Evolutionary conservation across 2,113 vertebrate species (phyloP).

Genomic region (Thymallus thymallus): DNA sequence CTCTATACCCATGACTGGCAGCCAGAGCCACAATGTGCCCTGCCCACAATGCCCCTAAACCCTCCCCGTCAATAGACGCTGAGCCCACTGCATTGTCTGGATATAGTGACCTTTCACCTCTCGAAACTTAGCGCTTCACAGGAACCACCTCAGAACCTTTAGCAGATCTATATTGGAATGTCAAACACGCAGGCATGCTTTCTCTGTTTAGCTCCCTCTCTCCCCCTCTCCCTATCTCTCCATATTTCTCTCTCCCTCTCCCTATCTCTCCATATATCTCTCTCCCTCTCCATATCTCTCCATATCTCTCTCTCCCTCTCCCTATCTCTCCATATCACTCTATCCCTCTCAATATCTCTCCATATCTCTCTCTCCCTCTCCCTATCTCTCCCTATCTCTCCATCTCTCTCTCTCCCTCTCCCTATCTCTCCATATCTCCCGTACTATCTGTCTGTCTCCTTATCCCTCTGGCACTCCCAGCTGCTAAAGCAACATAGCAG

Average conservation of each 20-base stretch:
- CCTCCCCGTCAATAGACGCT: constrained; percentile 80
- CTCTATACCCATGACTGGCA: constrained; percentile 76
- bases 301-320: constrained; percentile 34
- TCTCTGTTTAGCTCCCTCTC: constrained; percentile 47
- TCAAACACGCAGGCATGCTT: constrained; percentile 67
- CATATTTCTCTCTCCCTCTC: constrained; percentile 1
- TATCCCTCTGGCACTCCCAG: constrained; percentile 61
- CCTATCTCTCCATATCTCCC: no score
- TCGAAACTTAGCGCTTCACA: constrained; percentile 63
- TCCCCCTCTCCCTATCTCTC: constrained; percentile 8
- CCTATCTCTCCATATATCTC: constrained; percentile 34
- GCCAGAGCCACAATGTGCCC: constrained; percentile 74
- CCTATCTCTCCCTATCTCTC: constrained; percentile 5
- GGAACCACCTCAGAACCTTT: constrained; percentile 70
- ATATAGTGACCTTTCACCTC: constrained; percentile 77
- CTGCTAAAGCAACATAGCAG: constrained; percentile 54
- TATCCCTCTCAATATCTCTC: constrained; percentile 36
- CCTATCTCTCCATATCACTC: not conserved
- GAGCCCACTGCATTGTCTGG: constrained; percentile 81
- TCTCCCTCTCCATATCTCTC: constrained; percentile 36
- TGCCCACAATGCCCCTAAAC: constrained; percentile 81
- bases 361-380: no score
- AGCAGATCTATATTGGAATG: constrained; percentile 70
- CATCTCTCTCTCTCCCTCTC: not conserved
- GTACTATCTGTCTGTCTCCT: constrained; percentile 50